Evolutionary conservation across 2,888 invertebrate genomes (phyloP).

Genomic region (Geophilus truncorum): DNA sequence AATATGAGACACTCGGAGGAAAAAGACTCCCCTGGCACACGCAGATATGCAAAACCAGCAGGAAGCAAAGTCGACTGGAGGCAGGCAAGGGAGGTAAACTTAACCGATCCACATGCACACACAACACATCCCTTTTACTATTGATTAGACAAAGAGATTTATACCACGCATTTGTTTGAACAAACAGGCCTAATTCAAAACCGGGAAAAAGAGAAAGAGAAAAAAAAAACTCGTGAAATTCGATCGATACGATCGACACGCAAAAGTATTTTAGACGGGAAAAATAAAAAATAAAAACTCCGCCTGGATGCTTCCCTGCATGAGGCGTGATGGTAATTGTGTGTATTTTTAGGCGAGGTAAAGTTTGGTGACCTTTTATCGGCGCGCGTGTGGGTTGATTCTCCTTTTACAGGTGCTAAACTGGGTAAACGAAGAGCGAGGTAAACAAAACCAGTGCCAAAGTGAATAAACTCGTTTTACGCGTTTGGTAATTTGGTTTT

Average conservation of each 20-base stretch:
- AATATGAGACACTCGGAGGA: constrained; percentile 10
- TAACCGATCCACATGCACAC: neutral
- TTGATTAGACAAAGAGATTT: constrained; percentile 10
- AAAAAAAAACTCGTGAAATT: neutral
- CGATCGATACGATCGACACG: neutral
- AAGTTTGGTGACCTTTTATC: neutral
- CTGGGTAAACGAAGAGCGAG: neutral
- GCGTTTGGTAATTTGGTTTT: neutral
- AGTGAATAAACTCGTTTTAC: neutral
- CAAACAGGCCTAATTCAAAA: neutral
- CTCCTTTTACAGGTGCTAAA: neutral
- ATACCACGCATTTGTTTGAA: neutral
- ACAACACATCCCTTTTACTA: constrained; percentile 2
- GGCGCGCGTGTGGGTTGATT: no score
- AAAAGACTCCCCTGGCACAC: constrained; percentile 12
- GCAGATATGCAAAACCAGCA: constrained; percentile 14
- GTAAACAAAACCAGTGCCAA: neutral
- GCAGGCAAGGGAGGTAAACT: neutral
- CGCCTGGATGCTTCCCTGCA: neutral
- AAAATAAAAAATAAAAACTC: neutral
- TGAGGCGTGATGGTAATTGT: neutral
- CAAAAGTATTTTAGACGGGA: no score
- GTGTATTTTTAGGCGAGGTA: no score
- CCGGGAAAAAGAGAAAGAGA: neutral
- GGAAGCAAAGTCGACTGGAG: neutral